Evolutionary conservation across 2,888 invertebrate species (phyloP).

Genomic region (Aethes cnicana): DNA sequence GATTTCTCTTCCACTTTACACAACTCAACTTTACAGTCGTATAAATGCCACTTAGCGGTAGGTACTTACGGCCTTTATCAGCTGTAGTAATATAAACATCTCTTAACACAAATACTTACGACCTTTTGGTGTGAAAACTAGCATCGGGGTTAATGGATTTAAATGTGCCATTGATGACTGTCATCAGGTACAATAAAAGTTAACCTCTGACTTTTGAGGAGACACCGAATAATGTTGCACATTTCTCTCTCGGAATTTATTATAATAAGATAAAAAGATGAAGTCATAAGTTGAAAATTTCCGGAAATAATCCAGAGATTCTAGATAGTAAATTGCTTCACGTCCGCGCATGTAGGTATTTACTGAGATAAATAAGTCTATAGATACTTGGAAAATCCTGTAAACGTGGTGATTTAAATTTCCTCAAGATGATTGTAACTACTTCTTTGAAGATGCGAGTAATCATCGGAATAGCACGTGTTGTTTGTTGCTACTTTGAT

Average conservation of each 20-base stretch:
- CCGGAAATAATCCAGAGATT: neutral
- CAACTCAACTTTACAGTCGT: constrained; percentile 33
- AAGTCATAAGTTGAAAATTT: neutral
- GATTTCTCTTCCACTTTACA: constrained; percentile 34
- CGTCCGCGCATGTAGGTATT: neutral
- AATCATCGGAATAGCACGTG: too few relatives aligned
- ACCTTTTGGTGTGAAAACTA: neutral
- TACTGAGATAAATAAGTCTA: too few relatives aligned
- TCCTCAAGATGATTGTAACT: too few relatives aligned
- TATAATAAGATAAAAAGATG: too few relatives aligned
- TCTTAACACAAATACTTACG: constrained; percentile 40
- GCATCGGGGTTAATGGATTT: constrained; percentile 6
- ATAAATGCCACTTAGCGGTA: constrained; percentile 36
- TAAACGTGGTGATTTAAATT: too few relatives aligned
- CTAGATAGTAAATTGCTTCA: neutral
- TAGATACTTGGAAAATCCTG: too few relatives aligned
- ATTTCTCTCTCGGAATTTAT: neutral
- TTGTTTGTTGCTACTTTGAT: too few relatives aligned
- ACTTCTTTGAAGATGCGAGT: too few relatives aligned
- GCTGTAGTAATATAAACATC: constrained; percentile 22
- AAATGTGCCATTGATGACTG: constrained; percentile 12
- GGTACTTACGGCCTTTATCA: constrained; percentile 34
- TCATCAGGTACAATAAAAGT: constrained; percentile 2
- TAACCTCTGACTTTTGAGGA: constrained; percentile 2
- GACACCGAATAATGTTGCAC: neutral